phyloP scores from a whole-genome alignment of 1,140 invertebrate species.

The Saccostrea glomerata region DNA sequence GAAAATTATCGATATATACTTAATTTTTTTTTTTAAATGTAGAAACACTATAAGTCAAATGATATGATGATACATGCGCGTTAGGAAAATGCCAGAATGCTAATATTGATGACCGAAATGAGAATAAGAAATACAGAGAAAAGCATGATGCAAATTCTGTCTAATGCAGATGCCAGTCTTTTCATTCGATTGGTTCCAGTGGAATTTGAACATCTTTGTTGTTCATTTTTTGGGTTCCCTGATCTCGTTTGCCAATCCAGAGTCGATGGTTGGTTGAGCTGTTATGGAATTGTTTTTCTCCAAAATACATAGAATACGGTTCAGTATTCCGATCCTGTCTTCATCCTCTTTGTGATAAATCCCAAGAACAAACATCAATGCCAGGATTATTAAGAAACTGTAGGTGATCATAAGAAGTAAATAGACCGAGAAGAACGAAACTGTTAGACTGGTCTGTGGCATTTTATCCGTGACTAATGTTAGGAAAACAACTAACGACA shows the following conservation, averaged over 20 bases:
- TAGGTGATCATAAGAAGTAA: not conserved
- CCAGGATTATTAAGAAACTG: conserved; percentile 1
- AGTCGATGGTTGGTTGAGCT: not conserved
- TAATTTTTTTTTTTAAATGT: no score
- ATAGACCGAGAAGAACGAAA: conserved; percentile 31
- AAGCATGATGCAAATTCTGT: not conserved
- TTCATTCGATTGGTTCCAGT: not conserved
- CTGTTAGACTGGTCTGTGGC: conserved; percentile 8
- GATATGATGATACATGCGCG: no score
- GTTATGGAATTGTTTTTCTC: not conserved
- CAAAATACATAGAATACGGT: not conserved
- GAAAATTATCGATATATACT: no score
- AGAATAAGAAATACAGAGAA: not conserved
- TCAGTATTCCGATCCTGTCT: not conserved
- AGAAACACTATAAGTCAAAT: no score
- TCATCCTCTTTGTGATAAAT: not conserved
- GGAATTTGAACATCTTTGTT: not conserved
- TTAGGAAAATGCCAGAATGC: not conserved
- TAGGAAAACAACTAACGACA: conserved; percentile 45
- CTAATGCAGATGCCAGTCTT: not conserved
- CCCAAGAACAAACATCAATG: not conserved
- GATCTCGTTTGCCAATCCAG: not conserved
- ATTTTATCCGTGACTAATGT: conserved; percentile 38
- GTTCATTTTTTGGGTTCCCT: not conserved
- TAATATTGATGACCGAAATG: not conserved